A percentile compares a stretch with the other conserved stretches of the same genome.
phyloP scores from a whole-genome alignment of 2,888 invertebrate genomes.

The Oscheius sp. region DNA sequence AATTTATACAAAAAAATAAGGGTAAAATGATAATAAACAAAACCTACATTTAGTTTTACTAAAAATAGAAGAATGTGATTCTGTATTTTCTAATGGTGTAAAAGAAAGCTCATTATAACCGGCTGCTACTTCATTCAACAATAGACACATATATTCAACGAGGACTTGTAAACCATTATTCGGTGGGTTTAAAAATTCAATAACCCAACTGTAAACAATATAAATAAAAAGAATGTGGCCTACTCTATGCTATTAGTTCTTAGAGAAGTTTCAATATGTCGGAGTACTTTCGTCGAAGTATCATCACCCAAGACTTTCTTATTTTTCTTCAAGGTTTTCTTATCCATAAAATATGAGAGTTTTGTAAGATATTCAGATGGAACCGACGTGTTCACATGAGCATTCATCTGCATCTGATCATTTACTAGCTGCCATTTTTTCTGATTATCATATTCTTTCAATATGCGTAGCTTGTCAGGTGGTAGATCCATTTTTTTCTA shows the following conservation, averaged over 20 bases:
- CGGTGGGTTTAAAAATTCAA: conserved; percentile 93
- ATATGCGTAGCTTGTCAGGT: conserved; percentile 94
- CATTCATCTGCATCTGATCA: conserved; percentile 75
- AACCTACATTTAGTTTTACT: conserved; percentile 11
- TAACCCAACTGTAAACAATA: conserved; percentile 85
- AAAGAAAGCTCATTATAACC: conserved; percentile 6
- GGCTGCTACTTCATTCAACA: conserved; percentile 49
- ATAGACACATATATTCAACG: conserved; percentile 88
- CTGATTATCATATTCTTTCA: conserved; percentile 93
- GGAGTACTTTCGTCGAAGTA: conserved; percentile 95
- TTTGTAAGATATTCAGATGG: conserved; percentile 95
- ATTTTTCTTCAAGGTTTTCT: conserved; percentile 76
- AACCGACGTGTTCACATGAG: conserved; percentile 38
- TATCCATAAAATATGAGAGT: conserved; percentile 86
- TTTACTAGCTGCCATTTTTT: conserved; percentile 99
- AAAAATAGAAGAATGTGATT: conserved; percentile 21
- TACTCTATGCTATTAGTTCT: conserved; percentile 98
- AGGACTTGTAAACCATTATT: conserved; percentile 95
- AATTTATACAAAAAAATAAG: background rate
- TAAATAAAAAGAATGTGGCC: conserved; percentile 71
- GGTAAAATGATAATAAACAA: no score
- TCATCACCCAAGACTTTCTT: conserved; percentile 72
- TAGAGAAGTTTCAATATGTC: conserved; percentile 96
- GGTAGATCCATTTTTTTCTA: conserved; percentile 99
- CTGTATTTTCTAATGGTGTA: conserved; percentile 1